Evolutionary conservation across 2,797 vertebrate genomes (phyloP).

Genomic region (Argentina silus): DNA sequence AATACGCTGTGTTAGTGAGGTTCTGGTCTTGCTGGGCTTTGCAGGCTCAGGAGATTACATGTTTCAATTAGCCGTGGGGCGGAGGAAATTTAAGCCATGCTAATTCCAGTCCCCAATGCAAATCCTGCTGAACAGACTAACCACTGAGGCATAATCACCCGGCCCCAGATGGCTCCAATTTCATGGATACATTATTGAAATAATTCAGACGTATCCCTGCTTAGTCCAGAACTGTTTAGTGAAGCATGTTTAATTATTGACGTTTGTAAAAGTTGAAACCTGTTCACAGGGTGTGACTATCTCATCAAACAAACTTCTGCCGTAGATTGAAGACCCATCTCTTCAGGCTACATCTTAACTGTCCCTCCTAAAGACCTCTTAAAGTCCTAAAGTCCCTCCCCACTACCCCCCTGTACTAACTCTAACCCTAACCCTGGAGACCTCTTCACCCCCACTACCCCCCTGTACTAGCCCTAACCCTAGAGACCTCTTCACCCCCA

Average conservation of each 20-base stretch:
- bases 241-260: constrained; percentile 29
- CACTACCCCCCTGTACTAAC: too few species aligned
- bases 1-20: constrained; percentile 27
- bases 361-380: too few species aligned
- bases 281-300: too few species aligned
- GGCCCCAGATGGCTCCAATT: constrained; percentile 67
- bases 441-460: too few species aligned
- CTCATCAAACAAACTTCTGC: too few species aligned
- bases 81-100: constrained; percentile 70
- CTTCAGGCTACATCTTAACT: too few species aligned
- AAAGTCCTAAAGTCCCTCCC: too few species aligned
- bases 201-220: constrained; percentile 60
- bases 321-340: neutral
- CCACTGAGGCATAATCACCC: constrained; percentile 65
- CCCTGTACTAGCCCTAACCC: too few species aligned
- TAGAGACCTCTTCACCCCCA: too few species aligned
- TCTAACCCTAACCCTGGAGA: too few species aligned
- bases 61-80: constrained; percentile 76
- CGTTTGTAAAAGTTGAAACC: constrained; percentile 32
- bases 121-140: constrained; percentile 59
- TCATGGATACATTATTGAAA: constrained; percentile 62
- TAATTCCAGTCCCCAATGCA: constrained; percentile 72
- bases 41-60: constrained; percentile 70
- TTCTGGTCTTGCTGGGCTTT: constrained; percentile 44
- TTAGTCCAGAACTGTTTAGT: constrained; percentile 35